A percentile compares a stretch with the other conserved stretches of the same genome.
Conservation (phyloP, 2,797 vertebrate species). For the Anolis apletophallus region DNA sequence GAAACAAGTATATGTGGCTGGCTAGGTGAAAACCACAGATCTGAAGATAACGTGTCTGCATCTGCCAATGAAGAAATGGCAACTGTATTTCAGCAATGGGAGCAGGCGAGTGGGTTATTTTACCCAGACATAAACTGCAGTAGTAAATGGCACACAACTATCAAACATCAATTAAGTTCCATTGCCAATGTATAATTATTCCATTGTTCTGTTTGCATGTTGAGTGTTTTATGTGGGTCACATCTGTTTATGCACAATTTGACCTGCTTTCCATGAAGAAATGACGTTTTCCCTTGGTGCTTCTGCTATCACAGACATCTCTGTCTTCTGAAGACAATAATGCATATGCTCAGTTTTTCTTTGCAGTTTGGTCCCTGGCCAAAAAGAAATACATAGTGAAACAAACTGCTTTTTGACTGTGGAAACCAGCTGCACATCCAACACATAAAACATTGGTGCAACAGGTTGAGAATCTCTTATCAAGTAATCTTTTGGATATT, state of each 20-base stretch:
- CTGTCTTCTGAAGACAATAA: not conserved
- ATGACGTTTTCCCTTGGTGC: not conserved
- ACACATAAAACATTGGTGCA: not conserved
- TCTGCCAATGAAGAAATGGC: not conserved
- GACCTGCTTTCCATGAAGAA: not conserved
- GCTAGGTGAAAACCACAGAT: slow-evolving; percentile 21
- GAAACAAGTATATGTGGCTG: slow-evolving; percentile 14
- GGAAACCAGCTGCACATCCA: not conserved
- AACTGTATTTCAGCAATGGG: not conserved
- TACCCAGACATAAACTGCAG: not conserved
- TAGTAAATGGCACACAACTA: not conserved
- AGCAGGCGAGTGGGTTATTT: not conserved
- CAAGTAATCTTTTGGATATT: too few relatives aligned
- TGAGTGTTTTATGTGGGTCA: not conserved
- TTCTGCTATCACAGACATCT: not conserved
- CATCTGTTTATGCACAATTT: not conserved
- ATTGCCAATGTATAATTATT: not conserved
- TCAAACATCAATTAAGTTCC: not conserved
- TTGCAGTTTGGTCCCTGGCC: too few relatives aligned
- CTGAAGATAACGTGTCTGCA: slow-evolving; percentile 15
- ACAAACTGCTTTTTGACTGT: not conserved
- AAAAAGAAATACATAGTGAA: not conserved
- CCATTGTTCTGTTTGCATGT: not conserved
- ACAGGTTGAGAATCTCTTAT: too few relatives aligned
- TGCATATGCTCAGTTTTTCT: not conserved